Evolutionary conservation across 2,888 invertebrate species (phyloP).

Genomic region (Phyllotreta striolata): DNA sequence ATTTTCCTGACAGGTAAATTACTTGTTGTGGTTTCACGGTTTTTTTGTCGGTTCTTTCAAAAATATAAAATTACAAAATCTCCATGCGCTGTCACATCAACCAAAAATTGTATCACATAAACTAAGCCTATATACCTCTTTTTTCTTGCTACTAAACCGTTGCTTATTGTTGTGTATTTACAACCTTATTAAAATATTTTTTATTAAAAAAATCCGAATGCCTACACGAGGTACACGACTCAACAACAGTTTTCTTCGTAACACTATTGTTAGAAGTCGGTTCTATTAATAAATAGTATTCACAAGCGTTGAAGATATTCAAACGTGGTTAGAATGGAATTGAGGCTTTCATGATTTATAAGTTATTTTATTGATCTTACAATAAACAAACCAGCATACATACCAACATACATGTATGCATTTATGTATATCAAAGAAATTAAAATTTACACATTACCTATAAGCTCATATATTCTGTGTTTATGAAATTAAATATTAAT

Average conservation of each 20-base stretch:
- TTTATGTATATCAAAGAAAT: neutral
- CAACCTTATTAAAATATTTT: neutral
- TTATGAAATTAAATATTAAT: constrained; percentile 1
- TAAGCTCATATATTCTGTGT: no score
- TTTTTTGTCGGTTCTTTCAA: no score
- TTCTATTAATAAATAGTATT: constrained; percentile 13
- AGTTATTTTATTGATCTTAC: constrained; percentile 13
- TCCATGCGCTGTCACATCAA: no score
- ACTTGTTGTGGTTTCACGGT: no score
- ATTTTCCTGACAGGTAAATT: no score
- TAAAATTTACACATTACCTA: neutral
- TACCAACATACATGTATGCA: neutral
- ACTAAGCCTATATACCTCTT: no score
- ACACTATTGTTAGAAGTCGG: constrained; percentile 11
- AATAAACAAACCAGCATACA: constrained; percentile 1
- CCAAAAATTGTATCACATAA: no score
- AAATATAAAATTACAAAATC: no score
- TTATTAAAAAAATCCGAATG: constrained; percentile 5
- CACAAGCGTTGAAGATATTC: constrained; percentile 9
- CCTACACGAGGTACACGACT: constrained; percentile 5
- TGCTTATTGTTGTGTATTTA: no score
- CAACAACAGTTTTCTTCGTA: constrained; percentile 5
- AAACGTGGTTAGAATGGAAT: constrained; percentile 2
- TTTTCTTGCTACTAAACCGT: no score
- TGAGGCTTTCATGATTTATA: constrained; percentile 12